These are phyloP conservation scores for Tethea ocularis DNA, from an alignment of 2,888 invertebrate species.

Conservation along the genomic window DNA sequence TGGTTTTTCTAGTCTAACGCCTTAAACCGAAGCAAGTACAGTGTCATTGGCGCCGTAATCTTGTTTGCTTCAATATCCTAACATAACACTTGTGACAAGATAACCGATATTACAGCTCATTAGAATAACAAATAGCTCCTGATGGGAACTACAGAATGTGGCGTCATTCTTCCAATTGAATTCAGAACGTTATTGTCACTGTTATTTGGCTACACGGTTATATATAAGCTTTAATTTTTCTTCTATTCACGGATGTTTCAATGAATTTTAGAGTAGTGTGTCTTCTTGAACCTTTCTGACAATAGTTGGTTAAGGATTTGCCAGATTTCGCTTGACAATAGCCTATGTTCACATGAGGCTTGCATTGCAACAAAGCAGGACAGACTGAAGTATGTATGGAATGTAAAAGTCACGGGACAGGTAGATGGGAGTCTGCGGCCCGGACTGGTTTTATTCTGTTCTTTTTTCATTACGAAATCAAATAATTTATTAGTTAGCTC, in stretches of 20 bases:
- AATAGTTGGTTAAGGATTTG: conserved; percentile 4
- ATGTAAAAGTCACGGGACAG: conserved; percentile 44
- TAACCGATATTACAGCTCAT: conserved; percentile 28
- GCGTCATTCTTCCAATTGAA: conserved; percentile 20
- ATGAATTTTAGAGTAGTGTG: background rate
- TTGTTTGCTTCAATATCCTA: conserved; percentile 20
- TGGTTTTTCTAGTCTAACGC: background rate
- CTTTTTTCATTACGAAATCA: conserved; percentile 17
- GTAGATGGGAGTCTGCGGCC: conserved; percentile 36
- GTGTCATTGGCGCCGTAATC: conserved; percentile 21
- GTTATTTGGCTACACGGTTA: background rate
- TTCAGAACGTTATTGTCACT: background rate
- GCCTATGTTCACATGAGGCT: conserved; percentile 12
- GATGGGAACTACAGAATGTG: conserved; percentile 30
- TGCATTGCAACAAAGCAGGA: conserved; percentile 15
- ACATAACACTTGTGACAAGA: conserved; percentile 21
- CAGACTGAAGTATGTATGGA: conserved; percentile 41
- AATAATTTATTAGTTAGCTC: conserved; percentile 31
- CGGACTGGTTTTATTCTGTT: conserved; percentile 30
- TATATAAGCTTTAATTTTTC: background rate
- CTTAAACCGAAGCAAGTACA: conserved; percentile 1
- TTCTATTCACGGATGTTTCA: background rate
- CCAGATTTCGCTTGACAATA: conserved; percentile 18
- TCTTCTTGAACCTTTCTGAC: background rate
- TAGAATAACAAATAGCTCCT: conserved; percentile 42